These are phyloP conservation scores for Saccopteryx leptura DNA, from an alignment of 2,113 vertebrate species.

Conservation along the genomic window DNA sequence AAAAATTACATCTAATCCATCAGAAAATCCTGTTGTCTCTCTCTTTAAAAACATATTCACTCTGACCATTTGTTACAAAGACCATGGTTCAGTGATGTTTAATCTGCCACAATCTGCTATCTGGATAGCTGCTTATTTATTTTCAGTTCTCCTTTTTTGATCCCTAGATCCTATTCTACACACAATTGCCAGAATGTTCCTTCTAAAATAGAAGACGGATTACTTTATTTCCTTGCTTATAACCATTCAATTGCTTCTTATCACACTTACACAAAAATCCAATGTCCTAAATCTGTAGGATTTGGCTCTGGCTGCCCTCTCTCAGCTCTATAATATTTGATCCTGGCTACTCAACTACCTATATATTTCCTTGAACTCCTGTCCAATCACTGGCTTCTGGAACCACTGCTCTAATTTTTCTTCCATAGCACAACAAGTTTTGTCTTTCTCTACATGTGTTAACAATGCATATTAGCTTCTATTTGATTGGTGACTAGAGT, in stretches of 20 bases:
- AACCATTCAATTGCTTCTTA: neutral
- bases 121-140: neutral
- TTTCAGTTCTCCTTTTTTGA: conserved; percentile 39
- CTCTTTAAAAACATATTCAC: neutral
- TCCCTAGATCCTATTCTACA: neutral
- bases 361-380: neutral
- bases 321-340: conserved; percentile 7
- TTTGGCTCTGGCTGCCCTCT: neutral
- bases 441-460: neutral
- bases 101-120: neutral
- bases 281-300: neutral
- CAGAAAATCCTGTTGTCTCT: conserved; percentile 17
- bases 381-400: neutral
- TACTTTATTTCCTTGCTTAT: neutral
- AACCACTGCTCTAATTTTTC: neutral
- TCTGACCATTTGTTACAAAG: neutral
- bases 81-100: neutral
- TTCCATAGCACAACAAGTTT: neutral
- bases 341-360: neutral
- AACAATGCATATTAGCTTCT: neutral
- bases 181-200: conserved; percentile 2
- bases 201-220: neutral
- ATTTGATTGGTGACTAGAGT: neutral
- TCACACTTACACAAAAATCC: neutral
- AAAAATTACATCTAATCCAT: neutral